These are phyloP conservation scores for Pteropus rufus DNA, from an alignment of 2,797 vertebrate genomes.

Conservation along the genomic window DNA sequence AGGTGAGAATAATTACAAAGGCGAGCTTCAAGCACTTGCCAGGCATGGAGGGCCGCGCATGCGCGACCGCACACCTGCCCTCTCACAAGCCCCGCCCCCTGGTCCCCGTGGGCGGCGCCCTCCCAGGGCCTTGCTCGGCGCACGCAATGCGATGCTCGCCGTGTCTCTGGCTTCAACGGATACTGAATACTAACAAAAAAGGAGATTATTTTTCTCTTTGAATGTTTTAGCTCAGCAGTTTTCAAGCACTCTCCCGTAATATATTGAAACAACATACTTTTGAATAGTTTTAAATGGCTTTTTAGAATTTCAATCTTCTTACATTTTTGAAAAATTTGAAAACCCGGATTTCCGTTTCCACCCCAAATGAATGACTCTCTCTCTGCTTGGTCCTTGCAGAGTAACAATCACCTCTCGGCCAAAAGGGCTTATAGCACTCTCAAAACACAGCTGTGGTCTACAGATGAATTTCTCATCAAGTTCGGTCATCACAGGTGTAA, in stretches of 20 bases:
- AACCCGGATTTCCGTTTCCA: background rate
- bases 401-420: background rate
- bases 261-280: background rate
- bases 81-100: too few species aligned
- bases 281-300: background rate
- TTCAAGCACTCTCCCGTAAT: background rate
- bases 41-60: background rate
- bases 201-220: background rate
- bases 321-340: background rate
- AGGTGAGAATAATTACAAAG: background rate
- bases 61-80: rapidly evolving
- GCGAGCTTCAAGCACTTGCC: background rate
- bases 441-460: constrained; percentile 63
- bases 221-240: background rate
- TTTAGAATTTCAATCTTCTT: background rate
- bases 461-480: constrained; percentile 64
- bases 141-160: too few species aligned
- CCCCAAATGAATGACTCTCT: background rate
- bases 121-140: background rate
- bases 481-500: constrained; percentile 64
- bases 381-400: background rate
- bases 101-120: background rate
- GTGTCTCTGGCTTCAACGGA: background rate
- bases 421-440: constrained; percentile 45
- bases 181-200: background rate